Evolutionary conservation across 2,797 vertebrate genomes (phyloP).

Genomic region (Pangasius djambal): DNA sequence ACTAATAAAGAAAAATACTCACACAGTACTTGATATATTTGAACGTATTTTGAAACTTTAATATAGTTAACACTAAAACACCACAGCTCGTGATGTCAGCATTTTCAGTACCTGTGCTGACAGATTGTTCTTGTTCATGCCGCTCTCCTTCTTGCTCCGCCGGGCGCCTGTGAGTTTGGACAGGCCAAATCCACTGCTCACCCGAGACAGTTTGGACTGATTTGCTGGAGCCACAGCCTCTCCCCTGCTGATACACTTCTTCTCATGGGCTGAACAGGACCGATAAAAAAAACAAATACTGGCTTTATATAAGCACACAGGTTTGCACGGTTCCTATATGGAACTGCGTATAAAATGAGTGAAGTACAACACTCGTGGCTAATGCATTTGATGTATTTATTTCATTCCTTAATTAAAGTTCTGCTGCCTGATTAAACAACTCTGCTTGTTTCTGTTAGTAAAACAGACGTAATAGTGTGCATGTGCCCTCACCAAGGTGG

Average conservation of each 20-base stretch:
- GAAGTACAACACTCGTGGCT: not conserved
- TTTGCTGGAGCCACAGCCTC: slow-evolving; percentile 85
- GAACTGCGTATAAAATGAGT: not conserved
- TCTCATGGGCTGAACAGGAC: slow-evolving; percentile 85
- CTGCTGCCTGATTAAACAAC: not conserved
- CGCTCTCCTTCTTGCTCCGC: slow-evolving; percentile 92
- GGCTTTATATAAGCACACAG: not conserved
- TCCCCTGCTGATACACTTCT: slow-evolving; percentile 93
- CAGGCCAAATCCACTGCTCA: slow-evolving; percentile 96
- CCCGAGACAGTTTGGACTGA: slow-evolving; percentile 94
- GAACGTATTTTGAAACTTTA: not conserved
- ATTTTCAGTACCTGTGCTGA: slow-evolving; percentile 85
- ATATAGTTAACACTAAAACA: not conserved
- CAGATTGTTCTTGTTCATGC: slow-evolving; percentile 90
- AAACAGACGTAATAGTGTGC: not conserved
- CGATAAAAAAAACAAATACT: not conserved
- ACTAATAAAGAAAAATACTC: not conserved
- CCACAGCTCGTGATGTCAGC: not conserved
- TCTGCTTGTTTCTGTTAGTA: not conserved
- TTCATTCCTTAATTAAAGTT: not conserved
- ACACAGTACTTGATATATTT: not conserved
- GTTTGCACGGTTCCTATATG: not conserved
- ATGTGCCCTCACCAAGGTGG: slow-evolving; percentile 84
- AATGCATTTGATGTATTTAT: not conserved
- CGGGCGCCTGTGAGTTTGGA: slow-evolving; percentile 95